These are phyloP conservation scores for Eunapius fragilis DNA, from an alignment of 37 sponge, comb jelly and placozoan genomes.

Conservation along the genomic window DNA sequence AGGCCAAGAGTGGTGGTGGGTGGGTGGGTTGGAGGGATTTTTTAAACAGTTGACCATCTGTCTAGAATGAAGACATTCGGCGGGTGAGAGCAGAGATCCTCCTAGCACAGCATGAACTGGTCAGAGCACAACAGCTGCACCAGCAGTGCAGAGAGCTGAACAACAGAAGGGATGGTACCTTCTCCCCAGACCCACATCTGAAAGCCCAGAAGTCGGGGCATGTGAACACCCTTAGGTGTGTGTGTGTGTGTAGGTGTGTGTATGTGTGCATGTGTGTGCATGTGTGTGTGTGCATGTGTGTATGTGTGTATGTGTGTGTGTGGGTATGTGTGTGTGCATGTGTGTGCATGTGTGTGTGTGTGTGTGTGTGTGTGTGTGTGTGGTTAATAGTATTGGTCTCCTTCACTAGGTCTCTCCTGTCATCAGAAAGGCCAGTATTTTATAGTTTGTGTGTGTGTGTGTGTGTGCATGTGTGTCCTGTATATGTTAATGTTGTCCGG, in stretches of 20 bases:
- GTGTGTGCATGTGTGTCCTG: background rate
- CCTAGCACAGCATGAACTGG: slow-evolving; percentile 44
- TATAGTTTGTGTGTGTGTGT: background rate
- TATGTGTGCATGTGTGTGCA: background rate
- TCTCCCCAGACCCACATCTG: background rate
- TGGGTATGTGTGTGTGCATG: too few relatives aligned
- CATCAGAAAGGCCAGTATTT: background rate
- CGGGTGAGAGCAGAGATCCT: slow-evolving; percentile 39
- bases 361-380: too few relatives aligned
- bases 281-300: slow-evolving; percentile 24
- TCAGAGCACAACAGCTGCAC: slow-evolving; percentile 38
- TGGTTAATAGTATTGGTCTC: background rate
- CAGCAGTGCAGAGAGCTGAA: slow-evolving; percentile 33
- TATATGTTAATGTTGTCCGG: background rate
- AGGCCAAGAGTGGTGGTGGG: too few relatives aligned
- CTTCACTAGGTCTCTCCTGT: background rate
- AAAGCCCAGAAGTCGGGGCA: background rate
- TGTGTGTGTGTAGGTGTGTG: background rate
- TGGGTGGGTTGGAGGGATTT: too few relatives aligned
- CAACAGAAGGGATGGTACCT: slow-evolving; percentile 2
- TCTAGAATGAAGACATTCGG: slow-evolving; percentile 70
- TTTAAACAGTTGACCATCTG: background rate
- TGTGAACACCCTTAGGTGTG: background rate
- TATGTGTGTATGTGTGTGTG: slow-evolving; percentile 13
- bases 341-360: background rate